Conservation (phyloP, 2,888 invertebrate species). For the Podabrus alpinus region DNA sequence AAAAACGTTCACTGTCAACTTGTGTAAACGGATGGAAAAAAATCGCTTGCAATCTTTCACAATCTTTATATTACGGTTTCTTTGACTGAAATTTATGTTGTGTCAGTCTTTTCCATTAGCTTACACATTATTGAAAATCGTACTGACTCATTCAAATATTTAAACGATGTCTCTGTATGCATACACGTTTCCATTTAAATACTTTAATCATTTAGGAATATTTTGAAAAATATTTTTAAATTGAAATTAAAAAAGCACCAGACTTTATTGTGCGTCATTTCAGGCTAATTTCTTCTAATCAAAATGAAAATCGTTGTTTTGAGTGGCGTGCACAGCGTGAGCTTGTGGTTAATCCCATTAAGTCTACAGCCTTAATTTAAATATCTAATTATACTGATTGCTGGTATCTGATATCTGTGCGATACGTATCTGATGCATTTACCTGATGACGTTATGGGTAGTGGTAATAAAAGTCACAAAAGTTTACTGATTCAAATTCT, state of each 20-base stretch:
- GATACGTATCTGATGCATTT: slow-evolving; percentile 41
- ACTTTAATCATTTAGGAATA: not conserved
- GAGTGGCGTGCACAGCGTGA: slow-evolving; percentile 35
- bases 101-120: slow-evolving; percentile 44
- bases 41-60: slow-evolving; percentile 53
- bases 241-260: slow-evolving; percentile 3
- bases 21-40: slow-evolving; percentile 41
- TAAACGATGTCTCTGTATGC: slow-evolving; percentile 1
- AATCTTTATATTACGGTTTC: slow-evolving; percentile 53
- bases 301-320: slow-evolving; percentile 33
- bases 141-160: slow-evolving; percentile 29
- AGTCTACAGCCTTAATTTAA: slow-evolving; percentile 40
- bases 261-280: slow-evolving; percentile 13
- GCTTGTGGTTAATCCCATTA: slow-evolving; percentile 35
- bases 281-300: slow-evolving; percentile 33
- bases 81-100: slow-evolving; percentile 50
- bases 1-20: slow-evolving; percentile 30
- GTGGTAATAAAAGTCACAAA: slow-evolving; percentile 2
- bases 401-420: slow-evolving; percentile 38
- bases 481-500: slow-evolving; percentile 21
- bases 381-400: slow-evolving; percentile 47
- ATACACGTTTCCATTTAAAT: not conserved
- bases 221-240: not conserved
- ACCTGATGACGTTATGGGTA: slow-evolving; percentile 34
- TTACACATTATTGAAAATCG: slow-evolving; percentile 46